Evolutionary conservation across 1,140 invertebrate genomes (phyloP).

Genomic region (Aphaenogaster floridana): DNA sequence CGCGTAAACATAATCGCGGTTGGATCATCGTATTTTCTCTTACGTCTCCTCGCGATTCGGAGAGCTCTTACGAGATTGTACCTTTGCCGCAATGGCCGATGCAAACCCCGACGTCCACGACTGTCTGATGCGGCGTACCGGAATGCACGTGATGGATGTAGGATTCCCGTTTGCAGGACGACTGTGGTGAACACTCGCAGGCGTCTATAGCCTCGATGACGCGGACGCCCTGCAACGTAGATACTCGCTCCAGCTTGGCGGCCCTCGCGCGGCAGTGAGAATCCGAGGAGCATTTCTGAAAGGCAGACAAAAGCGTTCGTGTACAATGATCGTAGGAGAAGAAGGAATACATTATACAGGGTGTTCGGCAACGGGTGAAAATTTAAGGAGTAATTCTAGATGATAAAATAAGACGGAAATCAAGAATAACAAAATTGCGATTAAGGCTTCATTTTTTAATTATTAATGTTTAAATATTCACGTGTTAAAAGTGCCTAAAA

Average conservation of each 20-base stretch:
- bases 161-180: constrained; percentile 83
- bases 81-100: constrained; percentile 84
- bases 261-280: constrained; percentile 82
- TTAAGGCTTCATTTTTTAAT: too few species aligned
- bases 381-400: too few species aligned
- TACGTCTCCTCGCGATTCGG: neutral
- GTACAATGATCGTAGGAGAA: neutral
- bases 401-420: too few species aligned
- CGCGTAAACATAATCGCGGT: neutral
- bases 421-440: too few species aligned
- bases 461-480: too few species aligned
- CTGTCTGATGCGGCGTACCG: constrained; percentile 86
- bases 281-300: constrained; percentile 83
- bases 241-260: constrained; percentile 84
- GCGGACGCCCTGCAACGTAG: constrained; percentile 85
- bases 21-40: neutral
- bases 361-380: too few species aligned
- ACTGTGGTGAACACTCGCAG: constrained; percentile 84
- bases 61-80: constrained; percentile 49
- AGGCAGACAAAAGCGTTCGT: neutral
- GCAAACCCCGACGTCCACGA: constrained; percentile 86
- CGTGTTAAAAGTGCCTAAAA: too few species aligned
- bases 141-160: constrained; percentile 84
- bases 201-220: constrained; percentile 84
- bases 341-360: too few species aligned